These are phyloP conservation scores for Acrocera orbiculus DNA, from an alignment of 2,888 invertebrate species.

Conservation along the genomic window DNA sequence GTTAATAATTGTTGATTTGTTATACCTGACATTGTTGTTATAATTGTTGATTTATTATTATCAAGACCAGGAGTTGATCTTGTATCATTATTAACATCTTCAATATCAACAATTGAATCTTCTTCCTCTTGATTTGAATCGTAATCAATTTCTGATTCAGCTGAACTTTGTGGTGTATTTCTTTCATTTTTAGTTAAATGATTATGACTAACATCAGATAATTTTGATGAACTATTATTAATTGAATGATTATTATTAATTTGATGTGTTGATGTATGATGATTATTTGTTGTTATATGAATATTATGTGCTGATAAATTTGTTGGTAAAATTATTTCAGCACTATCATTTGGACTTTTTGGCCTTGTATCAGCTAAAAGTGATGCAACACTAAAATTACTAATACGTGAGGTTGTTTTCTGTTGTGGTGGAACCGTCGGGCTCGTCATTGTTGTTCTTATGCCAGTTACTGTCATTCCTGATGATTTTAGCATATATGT, in stretches of 20 bases:
- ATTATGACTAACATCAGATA: slow-evolving; percentile 16
- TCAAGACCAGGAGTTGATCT: slow-evolving; percentile 30
- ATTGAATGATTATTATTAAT: slow-evolving; percentile 6
- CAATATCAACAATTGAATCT: slow-evolving; percentile 62
- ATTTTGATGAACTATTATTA: slow-evolving; percentile 11
- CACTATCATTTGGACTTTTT: slow-evolving; percentile 25
- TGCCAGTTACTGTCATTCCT: slow-evolving; percentile 42
- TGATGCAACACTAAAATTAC: slow-evolving; percentile 73
- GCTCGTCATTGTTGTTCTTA: slow-evolving; percentile 43
- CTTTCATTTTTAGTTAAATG: slow-evolving; percentile 26
- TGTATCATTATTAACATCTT: slow-evolving; percentile 48
- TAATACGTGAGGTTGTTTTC: slow-evolving; percentile 46
- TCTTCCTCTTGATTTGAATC: slow-evolving; percentile 28
- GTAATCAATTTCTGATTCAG: slow-evolving; percentile 31
- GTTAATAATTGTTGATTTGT: slow-evolving; percentile 24
- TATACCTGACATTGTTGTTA: slow-evolving; percentile 16
- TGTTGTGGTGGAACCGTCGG: slow-evolving; percentile 37
- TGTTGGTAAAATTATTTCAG: slow-evolving; percentile 21
- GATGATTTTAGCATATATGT: slow-evolving; percentile 30
- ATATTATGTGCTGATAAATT: slow-evolving; percentile 23
- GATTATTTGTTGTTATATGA: slow-evolving; percentile 11
- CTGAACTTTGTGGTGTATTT: slow-evolving; percentile 29
- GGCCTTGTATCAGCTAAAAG: slow-evolving; percentile 67
- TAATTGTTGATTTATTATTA: slow-evolving; percentile 23
- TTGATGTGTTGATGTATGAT: slow-evolving; percentile 15